Evolutionary conservation across 2,113 vertebrate species (phyloP).

Genomic region (Centropus unirufus): DNA sequence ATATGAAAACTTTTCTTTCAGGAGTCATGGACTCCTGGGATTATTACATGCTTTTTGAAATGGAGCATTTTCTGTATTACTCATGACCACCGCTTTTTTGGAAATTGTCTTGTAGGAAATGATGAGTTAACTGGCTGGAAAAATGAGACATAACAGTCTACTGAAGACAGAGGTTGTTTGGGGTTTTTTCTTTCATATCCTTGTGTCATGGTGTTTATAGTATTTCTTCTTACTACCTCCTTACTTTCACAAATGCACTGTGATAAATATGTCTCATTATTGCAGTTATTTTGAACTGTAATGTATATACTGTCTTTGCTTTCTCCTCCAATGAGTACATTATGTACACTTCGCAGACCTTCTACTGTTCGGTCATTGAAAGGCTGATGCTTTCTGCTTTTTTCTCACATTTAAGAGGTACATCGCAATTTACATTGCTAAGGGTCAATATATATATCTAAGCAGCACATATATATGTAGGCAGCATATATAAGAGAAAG

Average conservation of each 20-base stretch:
- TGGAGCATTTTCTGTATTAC: neutral
- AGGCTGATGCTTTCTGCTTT: neutral
- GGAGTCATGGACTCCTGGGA: neutral
- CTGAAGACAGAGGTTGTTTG: neutral
- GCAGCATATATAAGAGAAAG: neutral
- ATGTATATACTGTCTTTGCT: no score
- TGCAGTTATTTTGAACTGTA: neutral
- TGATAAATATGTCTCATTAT: neutral
- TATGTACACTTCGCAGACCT: neutral
- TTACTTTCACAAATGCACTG: neutral
- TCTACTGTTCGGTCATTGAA: neutral
- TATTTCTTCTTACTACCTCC: neutral
- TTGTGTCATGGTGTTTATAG: neutral
- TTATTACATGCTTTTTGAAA: neutral
- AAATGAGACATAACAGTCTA: neutral
- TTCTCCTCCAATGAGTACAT: neutral
- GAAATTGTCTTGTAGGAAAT: neutral
- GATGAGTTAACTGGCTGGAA: neutral
- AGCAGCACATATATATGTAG: no score
- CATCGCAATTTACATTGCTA: neutral
- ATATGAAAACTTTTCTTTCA: neutral
- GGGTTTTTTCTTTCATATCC: neutral
- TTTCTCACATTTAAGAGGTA: neutral
- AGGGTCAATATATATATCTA: neutral
- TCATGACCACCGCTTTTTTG: neutral